Conservation (phyloP, 2,113 vertebrate species). For the Brachirus orientalis region DNA sequence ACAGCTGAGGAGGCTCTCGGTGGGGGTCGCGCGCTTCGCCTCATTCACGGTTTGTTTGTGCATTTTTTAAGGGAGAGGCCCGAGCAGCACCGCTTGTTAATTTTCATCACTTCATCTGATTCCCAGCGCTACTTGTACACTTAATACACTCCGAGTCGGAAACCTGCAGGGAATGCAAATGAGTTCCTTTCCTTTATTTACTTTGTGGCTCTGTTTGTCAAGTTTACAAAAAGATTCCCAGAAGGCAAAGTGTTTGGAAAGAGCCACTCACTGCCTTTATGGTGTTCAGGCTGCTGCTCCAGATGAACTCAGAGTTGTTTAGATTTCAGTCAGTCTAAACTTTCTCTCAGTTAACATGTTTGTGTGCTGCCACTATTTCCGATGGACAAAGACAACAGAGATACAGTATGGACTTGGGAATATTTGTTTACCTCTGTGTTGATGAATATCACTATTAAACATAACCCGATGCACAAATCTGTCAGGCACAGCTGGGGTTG, state of each 20-base stretch:
- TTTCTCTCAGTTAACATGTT: neutral
- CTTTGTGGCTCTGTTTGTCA: constrained; percentile 38
- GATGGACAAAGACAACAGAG: too few species aligned
- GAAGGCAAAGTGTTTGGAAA: constrained; percentile 20
- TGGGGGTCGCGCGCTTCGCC: constrained; percentile 19
- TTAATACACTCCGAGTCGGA: neutral
- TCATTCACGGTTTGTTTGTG: constrained; percentile 41
- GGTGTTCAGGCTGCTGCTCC: neutral
- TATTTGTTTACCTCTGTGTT: neutral
- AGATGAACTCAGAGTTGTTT: neutral
- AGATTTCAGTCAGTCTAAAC: neutral
- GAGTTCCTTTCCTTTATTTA: constrained; percentile 11
- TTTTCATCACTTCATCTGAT: constrained; percentile 27
- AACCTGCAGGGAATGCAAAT: too few species aligned
- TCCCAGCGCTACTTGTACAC: constrained; percentile 27
- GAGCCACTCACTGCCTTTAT: constrained; percentile 18
- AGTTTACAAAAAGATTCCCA: constrained; percentile 32
- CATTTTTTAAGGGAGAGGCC: constrained; percentile 28
- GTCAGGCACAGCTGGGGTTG: constrained; percentile 15
- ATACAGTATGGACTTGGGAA: neutral
- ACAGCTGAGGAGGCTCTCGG: constrained; percentile 34
- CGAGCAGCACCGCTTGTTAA: constrained; percentile 22
- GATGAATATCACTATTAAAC: constrained; percentile 12
- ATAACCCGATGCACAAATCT: neutral
- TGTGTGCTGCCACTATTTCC: neutral